A percentile compares a stretch with the other conserved stretches of the same genome.
These are phyloP conservation scores for Athripsodes cinereus DNA, from an alignment of 2,888 invertebrate genomes.

Conservation along the genomic window DNA sequence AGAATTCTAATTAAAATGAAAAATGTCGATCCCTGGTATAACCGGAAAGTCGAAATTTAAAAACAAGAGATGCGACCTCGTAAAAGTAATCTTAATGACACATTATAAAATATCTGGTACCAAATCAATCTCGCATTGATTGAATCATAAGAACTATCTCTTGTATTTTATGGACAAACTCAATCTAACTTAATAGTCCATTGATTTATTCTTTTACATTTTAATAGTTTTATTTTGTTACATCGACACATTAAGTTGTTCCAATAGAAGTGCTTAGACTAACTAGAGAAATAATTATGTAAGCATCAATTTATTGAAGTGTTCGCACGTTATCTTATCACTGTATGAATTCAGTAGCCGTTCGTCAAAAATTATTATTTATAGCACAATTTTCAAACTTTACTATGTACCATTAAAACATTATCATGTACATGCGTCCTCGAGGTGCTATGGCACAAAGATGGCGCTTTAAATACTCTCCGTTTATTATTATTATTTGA, in stretches of 20 bases:
- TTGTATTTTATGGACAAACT: conserved; percentile 5
- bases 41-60: conserved; percentile 26
- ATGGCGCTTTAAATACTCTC: no score
- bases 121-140: conserved; percentile 22
- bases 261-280: no score
- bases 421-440: no score
- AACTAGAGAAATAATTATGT: no score
- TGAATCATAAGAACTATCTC: conserved; percentile 15
- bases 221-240: neutral
- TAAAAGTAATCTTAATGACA: conserved; percentile 22
- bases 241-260: no score
- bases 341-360: no score
- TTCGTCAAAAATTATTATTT: no score
- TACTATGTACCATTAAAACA: no score
- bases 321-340: no score
- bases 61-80: conserved; percentile 14
- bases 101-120: conserved; percentile 5
- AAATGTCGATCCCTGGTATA: conserved; percentile 2
- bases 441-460: no score
- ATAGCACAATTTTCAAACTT: no score
- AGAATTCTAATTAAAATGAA: conserved; percentile 2
- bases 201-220: conserved; percentile 8
- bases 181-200: neutral
- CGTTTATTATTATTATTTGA: no score
- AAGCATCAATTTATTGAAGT: neutral